Conservation (phyloP, 1,140 invertebrate species). For the Mactra quadrangularis region DNA sequence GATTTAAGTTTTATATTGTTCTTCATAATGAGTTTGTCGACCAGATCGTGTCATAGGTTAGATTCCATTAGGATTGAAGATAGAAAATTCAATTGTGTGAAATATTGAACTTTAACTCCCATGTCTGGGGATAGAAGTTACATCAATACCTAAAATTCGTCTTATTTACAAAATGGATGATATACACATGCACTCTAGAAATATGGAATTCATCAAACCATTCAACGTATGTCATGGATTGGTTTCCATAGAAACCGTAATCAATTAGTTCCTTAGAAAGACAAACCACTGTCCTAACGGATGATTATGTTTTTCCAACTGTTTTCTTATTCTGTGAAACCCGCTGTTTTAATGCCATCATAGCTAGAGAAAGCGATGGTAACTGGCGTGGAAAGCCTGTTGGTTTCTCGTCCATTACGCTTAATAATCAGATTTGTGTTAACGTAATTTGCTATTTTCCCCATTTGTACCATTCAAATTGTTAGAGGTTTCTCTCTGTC, state of each 20-base stretch:
- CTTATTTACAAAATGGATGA: too few relatives aligned
- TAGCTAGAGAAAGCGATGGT: not conserved
- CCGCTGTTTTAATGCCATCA: conserved; percentile 20
- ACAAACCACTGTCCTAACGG: conserved; percentile 25
- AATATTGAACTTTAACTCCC: too few relatives aligned
- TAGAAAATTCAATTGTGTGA: too few relatives aligned
- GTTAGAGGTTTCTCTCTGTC: too few relatives aligned
- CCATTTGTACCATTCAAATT: too few relatives aligned
- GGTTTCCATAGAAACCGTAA: conserved; percentile 12
- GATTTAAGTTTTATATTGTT: too few relatives aligned
- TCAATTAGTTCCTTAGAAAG: conserved; percentile 1
- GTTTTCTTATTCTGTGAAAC: conserved; percentile 13
- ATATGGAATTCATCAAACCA: not conserved
- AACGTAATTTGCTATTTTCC: conserved; percentile 29
- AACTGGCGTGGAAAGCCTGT: conserved; percentile 8
- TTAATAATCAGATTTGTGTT: conserved; percentile 15
- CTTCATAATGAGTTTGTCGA: too few relatives aligned
- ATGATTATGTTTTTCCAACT: conserved; percentile 11
- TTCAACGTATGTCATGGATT: not conserved
- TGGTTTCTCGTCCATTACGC: conserved; percentile 29
- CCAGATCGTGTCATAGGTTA: too few relatives aligned
- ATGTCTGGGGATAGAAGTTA: too few relatives aligned
- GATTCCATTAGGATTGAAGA: too few relatives aligned
- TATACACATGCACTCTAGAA: too few relatives aligned
- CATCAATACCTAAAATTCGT: too few relatives aligned